Conservation (phyloP, 2,888 invertebrate genomes). For the Chrysotoxum bicinctum region DNA sequence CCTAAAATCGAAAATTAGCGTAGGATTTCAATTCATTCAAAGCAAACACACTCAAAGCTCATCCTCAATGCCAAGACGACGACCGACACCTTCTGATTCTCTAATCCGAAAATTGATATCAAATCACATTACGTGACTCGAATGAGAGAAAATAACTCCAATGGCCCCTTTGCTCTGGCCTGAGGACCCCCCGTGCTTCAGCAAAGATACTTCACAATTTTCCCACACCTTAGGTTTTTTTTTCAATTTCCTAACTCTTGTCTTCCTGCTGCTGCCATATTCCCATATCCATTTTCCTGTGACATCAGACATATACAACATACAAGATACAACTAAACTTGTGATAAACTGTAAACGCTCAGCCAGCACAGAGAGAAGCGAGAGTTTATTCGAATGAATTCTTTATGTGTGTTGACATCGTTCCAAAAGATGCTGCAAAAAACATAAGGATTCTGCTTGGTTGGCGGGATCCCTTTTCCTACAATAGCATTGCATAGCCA, state of each 20-base stretch:
- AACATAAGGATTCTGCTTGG: conserved; percentile 50
- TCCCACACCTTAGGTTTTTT: conserved; percentile 22
- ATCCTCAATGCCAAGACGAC: conserved; percentile 1
- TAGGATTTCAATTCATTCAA: conserved; percentile 56
- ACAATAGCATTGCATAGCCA: not conserved
- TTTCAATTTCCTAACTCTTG: conserved; percentile 42
- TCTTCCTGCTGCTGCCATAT: conserved; percentile 17
- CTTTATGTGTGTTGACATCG: conserved; percentile 63
- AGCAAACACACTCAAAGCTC: conserved; percentile 30
- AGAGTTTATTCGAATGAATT: conserved; percentile 63
- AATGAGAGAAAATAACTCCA: conserved; percentile 69
- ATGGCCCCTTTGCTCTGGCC: not conserved
- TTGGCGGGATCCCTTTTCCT: conserved; percentile 31
- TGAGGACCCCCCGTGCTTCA: not conserved
- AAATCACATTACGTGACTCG: conserved; percentile 79
- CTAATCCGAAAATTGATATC: conserved; percentile 78
- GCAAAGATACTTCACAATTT: not conserved
- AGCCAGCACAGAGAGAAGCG: not conserved
- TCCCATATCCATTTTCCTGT: conserved; percentile 17
- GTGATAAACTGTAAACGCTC: conserved; percentile 20
- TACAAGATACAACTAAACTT: conserved; percentile 28
- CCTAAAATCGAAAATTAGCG: conserved; percentile 63
- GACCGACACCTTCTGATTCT: conserved; percentile 46
- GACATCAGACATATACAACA: no score
- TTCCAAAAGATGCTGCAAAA: conserved; percentile 15